Conservation (phyloP, 2,797 vertebrate genomes). For the Vireo griseus region DNA sequence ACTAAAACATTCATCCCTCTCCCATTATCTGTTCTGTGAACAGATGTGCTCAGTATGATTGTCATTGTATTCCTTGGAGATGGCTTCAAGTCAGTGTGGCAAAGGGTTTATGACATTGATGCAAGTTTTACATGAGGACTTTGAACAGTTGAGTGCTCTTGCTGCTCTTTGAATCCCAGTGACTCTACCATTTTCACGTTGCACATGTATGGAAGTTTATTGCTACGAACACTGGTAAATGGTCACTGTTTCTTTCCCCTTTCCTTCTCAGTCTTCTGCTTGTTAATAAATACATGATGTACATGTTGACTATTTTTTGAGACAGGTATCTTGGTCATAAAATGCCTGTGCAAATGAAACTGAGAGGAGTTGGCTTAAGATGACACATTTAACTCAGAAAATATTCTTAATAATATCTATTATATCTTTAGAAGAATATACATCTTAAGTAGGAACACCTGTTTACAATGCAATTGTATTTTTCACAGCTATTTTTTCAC, state of each 20-base stretch:
- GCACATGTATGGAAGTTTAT: neutral
- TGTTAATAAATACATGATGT: neutral
- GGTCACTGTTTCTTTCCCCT: neutral
- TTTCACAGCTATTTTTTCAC: neutral
- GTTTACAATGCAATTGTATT: neutral
- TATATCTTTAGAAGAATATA: neutral
- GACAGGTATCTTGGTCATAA: neutral
- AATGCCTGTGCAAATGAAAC: neutral
- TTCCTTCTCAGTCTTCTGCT: neutral
- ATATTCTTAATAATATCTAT: neutral
- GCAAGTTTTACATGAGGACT: neutral
- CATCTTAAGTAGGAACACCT: neutral
- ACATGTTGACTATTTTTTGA: neutral
- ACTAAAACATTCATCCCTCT: constrained; percentile 5
- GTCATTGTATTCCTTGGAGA: neutral
- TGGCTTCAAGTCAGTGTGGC: neutral
- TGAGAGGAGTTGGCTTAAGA: neutral
- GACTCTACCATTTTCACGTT: neutral
- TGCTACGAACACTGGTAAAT: neutral
- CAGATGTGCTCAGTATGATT: neutral
- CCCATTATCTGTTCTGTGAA: neutral
- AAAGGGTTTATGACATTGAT: constrained; percentile 11
- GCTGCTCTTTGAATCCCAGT: neutral
- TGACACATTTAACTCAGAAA: neutral
- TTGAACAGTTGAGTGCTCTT: neutral